Base-by-base conservation (phyloP, 2,113 vertebrate genomes). In the Apus apus region DNA sequence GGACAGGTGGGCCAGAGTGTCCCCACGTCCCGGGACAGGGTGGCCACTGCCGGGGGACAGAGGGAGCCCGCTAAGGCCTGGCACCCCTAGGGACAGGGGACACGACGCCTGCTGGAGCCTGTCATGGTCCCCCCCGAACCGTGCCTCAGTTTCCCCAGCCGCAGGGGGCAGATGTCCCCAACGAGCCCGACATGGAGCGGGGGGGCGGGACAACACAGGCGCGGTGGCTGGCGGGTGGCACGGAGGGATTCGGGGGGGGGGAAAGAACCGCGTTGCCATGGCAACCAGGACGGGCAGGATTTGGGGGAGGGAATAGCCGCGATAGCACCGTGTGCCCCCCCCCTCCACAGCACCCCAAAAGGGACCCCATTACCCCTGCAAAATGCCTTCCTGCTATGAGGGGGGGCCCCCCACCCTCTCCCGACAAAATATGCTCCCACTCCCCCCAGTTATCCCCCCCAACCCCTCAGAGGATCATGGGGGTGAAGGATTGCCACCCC, bases 221-320 rank as follows among this genome's bases (percentile, higher is more conserved):
- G 19, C 62, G 6, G 58, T 61, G 65, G 83, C 60, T 93, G 91
- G 64, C 13, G 15, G 81, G 71, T 66, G 80, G 61, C 87, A 90
- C 5, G 4, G 58, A 56, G 34, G 71, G 82, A 77, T 56, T 58
- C 15, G 46, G 46, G 48, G 53, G 38, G 54, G 82, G 68, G 67
- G 46, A 23, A 25, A 12, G 67, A 45, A 90, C 58, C 46, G n/a
- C 29, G 13, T 90, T 87, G 54, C 83, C 77, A 83, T 68, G 54
- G 87, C 83, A 87, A 90, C 87, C 54, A 51, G 60, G 66, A 77
- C 27, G 45, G 77, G 87, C 71, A 82, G 77, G 46, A 90, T 82
- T 82, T 87, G 38, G 87, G 92, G 82, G 40, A 87, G 30, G 36
- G 57, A 90, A 76, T 15, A 65, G 75, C 58, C 70, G 29, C 2